Evolutionary conservation across 2,888 invertebrate genomes (phyloP).

Genomic region (Meiosimyza decipiens): DNA sequence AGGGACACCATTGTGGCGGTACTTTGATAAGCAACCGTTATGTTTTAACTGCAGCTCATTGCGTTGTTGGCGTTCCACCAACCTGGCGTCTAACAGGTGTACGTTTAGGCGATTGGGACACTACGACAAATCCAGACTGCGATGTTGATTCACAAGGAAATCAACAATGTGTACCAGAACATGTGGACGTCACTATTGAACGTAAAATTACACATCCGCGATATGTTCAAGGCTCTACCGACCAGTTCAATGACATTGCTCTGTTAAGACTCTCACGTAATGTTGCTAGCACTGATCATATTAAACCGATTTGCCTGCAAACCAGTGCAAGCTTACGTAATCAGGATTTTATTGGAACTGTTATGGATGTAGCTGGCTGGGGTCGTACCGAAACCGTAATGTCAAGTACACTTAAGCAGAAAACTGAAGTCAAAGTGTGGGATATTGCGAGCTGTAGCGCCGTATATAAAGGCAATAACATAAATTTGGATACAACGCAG

Average conservation of each 20-base stretch:
- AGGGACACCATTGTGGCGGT: conserved; percentile 79
- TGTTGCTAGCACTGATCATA: conserved; percentile 69
- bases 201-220: conserved; percentile 73
- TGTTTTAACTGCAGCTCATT: conserved; percentile 81
- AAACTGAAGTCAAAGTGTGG: conserved; percentile 68
- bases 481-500: conserved; percentile 68
- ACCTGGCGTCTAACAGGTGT: conserved; percentile 70
- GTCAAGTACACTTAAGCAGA: conserved; percentile 70
- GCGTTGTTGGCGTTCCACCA: conserved; percentile 73
- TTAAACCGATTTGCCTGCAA: conserved; percentile 74
- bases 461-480: conserved; percentile 68
- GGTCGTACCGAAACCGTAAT: conserved; percentile 70
- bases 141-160: conserved; percentile 48
- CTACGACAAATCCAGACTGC: conserved; percentile 56
- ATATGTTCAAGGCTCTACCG: conserved; percentile 70
- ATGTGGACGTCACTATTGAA: conserved; percentile 72
- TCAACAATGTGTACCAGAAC: conserved; percentile 71
- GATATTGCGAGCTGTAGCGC: conserved; percentile 67
- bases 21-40: conserved; percentile 74
- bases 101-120: conserved; percentile 65
- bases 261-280: conserved; percentile 72
- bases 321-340: conserved; percentile 50
- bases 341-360: conserved; percentile 62
- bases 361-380: conserved; percentile 73
- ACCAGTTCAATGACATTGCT: conserved; percentile 79